Evolutionary conservation across 1,140 invertebrate genomes (phyloP), one percentile per base, ranked within the genome.

Genomic region (Campoletis sonorensis): DNA sequence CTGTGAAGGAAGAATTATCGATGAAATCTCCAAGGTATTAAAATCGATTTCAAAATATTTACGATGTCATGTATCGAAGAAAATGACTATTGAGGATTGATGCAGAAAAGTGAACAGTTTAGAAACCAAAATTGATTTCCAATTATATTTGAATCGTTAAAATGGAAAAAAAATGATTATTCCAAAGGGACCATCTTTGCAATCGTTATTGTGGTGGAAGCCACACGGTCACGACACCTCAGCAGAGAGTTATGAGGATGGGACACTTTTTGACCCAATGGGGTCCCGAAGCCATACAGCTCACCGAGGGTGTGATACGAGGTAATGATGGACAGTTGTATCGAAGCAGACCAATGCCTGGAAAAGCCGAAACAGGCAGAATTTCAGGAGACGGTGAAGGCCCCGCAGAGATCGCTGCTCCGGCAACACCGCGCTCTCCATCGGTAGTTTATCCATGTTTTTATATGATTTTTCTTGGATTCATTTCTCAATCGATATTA

Each of bases 161-260:
- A 23, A 13, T 23, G 18, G 13, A 64, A 64, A 64, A 26, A 64
- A 64, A 64, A 64, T 64, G 30, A 7, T 82, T 51, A 16, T 49
- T 67, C 77, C 49, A n/a, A 40, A 90, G 92, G 73, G 93, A 94
- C 81, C 93, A 95, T 84, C 88, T 95, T 10, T 94, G 94, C 68
- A 95, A 95, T 82, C 94, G 95, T 4, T 96, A 96, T 85, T 95
- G 94, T 70, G 95, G 95, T 21, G 95, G 95, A 18, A 94, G 94
- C 76, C 95, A 96, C 86, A 96, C 95, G 5, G 89, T 93, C 0
- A 94, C 94, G 49, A 95, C 94, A 16, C 93, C 95, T 5, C 93
- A 94, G 51, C 95, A 96, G 83, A 93, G 94, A 80, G 93, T 95
- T 4, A 92, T 93, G 21, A 90, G 93, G 18, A 83, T 93, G n/a